Base-by-base conservation (phyloP, 2,797 vertebrate species). In the Anabas testudineus region DNA sequence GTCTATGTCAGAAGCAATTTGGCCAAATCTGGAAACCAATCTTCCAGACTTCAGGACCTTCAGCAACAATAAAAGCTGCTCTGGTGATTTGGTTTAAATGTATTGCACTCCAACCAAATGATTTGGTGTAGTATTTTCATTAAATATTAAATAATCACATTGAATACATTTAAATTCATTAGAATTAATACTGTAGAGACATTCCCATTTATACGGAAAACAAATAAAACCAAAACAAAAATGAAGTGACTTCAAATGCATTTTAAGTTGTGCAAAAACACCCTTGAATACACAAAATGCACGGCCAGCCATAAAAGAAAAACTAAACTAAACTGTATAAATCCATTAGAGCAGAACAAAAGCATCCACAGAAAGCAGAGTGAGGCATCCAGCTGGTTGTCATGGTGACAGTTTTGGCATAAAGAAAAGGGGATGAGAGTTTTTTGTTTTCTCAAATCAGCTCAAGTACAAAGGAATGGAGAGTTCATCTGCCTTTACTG, bases 1-100 rank as follows among this genome's bases (percentile, higher is more conserved):
- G 64, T 66, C 70, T 48, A 54, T 42, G 51, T 74, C 53, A n/a
- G 59, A 72, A 59, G 58, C 55, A 63, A 45, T 71, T 54, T 51
- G 42, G 9, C n/a, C n/a, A 14, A 56, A 28, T 53, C 3, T 49
- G 10, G 1, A 22, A 5, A 48, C 45, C 24, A 5, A 2, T 21
- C 34, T 45, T 26, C 18, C 19, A 41, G 59, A 46, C 18, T 16
- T 54, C 2, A 10, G 18, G 48, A 51, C 32, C 8, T 46, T 36
- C 10, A 19, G 48, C 28, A 2, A 5, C 32, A 26, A 37, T 7
- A 26, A 52, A 60, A 53, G n/a, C 47, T 18, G 47, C 21, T 52
- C 32, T 51, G 19, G 21, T 36, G 22, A 59, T 36, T 55, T 28
- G 4, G 6, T 22, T 52, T 14, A 60, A 72, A 46, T 67, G 59